phyloP scores from a whole-genome alignment of 2,113 vertebrate genomes.

The Melospiza melodia region DNA sequence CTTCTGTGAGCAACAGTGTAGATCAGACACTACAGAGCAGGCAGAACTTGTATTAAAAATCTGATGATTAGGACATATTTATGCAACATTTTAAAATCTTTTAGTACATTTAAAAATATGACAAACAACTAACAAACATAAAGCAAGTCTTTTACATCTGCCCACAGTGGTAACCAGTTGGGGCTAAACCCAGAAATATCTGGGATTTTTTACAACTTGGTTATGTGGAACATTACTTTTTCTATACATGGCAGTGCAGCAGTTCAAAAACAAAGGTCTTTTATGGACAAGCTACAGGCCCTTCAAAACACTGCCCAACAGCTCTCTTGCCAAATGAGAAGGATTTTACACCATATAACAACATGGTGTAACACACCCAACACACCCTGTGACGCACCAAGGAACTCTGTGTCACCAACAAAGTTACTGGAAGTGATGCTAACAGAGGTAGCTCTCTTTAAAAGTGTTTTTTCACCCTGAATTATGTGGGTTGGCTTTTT shows the following conservation, averaged over 20 bases:
- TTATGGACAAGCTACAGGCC: background rate
- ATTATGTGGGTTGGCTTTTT: background rate
- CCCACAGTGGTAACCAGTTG: background rate
- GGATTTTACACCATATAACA: background rate
- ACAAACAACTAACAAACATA: background rate
- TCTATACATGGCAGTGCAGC: background rate
- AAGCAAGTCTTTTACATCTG: background rate
- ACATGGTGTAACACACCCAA: background rate
- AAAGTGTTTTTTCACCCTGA: background rate
- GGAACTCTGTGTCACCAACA: background rate
- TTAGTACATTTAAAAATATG: background rate
- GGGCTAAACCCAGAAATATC: background rate
- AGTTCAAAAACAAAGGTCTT: background rate
- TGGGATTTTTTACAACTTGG: background rate
- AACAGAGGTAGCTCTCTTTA: background rate
- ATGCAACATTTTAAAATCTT: background rate
- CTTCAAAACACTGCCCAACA: background rate
- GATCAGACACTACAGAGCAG: background rate
- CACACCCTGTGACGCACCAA: conserved; percentile 37
- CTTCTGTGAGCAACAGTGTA: background rate
- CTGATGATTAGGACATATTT: background rate
- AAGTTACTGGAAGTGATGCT: background rate
- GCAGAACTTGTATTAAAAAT: background rate
- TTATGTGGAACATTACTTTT: background rate
- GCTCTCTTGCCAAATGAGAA: background rate